These are phyloP conservation scores for Psittacula derbiana DNA, from an alignment of 2,797 vertebrate species.

Conservation along the genomic window DNA sequence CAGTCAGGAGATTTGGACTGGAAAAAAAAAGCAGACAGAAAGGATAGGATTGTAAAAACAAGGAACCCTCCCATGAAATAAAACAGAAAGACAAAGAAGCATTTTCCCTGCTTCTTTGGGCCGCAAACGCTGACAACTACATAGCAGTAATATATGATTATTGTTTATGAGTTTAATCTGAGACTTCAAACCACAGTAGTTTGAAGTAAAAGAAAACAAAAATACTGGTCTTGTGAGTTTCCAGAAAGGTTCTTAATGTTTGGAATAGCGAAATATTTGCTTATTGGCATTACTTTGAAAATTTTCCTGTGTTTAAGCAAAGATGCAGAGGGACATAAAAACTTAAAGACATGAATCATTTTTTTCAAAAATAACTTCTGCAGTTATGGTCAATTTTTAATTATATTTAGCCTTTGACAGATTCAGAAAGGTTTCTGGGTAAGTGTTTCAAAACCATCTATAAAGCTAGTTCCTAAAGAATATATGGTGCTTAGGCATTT, in stretches of 20 bases:
- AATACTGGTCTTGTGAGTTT: neutral
- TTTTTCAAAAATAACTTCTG: neutral
- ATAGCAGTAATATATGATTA: neutral
- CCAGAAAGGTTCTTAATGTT: neutral
- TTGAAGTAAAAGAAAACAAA: neutral
- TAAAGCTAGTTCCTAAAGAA: neutral
- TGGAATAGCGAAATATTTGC: neutral
- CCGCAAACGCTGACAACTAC: neutral
- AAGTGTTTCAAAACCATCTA: neutral
- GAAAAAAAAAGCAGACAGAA: neutral
- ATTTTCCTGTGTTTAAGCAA: neutral
- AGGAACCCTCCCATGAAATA: neutral
- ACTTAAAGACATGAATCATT: neutral
- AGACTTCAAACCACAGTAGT: neutral
- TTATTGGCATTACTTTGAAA: neutral
- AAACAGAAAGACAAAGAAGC: neutral
- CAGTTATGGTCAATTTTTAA: neutral
- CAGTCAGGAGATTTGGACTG: slow-evolving; percentile 28
- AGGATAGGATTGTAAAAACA: neutral
- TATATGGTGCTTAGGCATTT: neutral
- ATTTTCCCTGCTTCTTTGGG: neutral
- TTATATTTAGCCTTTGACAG: neutral
- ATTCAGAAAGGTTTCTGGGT: neutral
- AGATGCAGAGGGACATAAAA: neutral
- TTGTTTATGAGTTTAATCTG: neutral